phyloP scores from a whole-genome alignment of 2,888 invertebrate genomes.

The Platypus cylindrus region DNA sequence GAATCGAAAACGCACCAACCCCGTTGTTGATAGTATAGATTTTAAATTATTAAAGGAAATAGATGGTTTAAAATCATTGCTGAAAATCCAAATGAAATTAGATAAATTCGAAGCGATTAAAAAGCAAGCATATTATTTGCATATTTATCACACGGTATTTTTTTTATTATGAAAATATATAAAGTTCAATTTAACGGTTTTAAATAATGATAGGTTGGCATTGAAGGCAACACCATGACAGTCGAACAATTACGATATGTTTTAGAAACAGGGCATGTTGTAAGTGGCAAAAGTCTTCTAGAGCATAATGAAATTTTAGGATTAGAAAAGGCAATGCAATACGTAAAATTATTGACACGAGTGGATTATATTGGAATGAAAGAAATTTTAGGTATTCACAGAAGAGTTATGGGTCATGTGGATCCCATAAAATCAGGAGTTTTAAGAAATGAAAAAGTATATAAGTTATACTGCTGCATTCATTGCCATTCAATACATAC shows the following conservation, averaged over 20 bases:
- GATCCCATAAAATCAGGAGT: conserved; percentile 87
- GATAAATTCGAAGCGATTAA: conserved; percentile 76
- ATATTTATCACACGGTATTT: conserved; percentile 85
- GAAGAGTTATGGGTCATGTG: conserved; percentile 84
- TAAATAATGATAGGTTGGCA: conserved; percentile 46
- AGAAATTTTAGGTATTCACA: conserved; percentile 87
- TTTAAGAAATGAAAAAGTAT: conserved; percentile 70
- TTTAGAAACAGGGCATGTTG: conserved; percentile 78
- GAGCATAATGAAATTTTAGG: conserved; percentile 97
- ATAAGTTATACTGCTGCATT: background rate
- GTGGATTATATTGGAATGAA: conserved; percentile 66
- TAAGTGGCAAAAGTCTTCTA: conserved; percentile 82
- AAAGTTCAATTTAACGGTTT: background rate
- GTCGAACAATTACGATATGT: conserved; percentile 82
- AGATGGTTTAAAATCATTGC: conserved; percentile 70
- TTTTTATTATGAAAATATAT: no score
- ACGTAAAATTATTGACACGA: conserved; percentile 67
- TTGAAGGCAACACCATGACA: conserved; percentile 96
- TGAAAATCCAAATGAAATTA: conserved; percentile 65
- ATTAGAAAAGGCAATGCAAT: conserved; percentile 89
- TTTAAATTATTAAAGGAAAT: conserved; percentile 62
- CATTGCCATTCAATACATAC: background rate
- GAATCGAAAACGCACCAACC: conserved; percentile 74
- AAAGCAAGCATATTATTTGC: conserved; percentile 89
- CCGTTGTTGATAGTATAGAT: conserved; percentile 83